Evolutionary conservation across 2,113 vertebrate species (phyloP), one percentile per base, ranked within the genome.

Genomic region (Rousettus leschenaultii): DNA sequence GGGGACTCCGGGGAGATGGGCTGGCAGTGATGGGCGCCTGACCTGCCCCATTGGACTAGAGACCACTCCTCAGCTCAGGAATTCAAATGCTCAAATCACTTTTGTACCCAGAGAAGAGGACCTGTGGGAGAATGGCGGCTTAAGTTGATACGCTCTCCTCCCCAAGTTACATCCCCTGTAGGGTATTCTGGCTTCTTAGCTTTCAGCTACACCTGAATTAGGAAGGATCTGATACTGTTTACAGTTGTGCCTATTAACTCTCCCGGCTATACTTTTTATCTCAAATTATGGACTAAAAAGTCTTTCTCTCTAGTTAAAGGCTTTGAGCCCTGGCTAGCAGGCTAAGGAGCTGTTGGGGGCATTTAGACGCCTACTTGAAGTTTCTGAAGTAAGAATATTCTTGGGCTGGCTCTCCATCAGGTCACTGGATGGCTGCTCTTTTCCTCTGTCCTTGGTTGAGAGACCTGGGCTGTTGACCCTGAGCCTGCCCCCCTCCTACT

Each of bases 391-490:
- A 15, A 85, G 38, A 75, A 14, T 24, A 30, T 7, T 24, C n/a
- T 73, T 0, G 0, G 24, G 48, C 48, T 45, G 45, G 14, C 15
- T 1, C 30, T 74, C 24, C 30, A 0, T 26, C 3, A 0, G 11
- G 6, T 70, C 35, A 24, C 22, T 45, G 43, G 61, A 35, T 10
- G 57, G 33, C 3, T 4, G 3, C 16, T 18, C 55, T 53, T 51
- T 84, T 33, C 66, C 48, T 80, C 30, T 40, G 53, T 77, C 80
- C 16, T 6, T 7, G 35, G 28, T 22, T 5, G 33, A 24, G 51
- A 83, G 28, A n/a, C 19, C 57, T 70, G 61, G 53, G 79, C n/a
- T 22, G 10, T 14, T 14, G 1, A 38, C 65, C 30, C 10, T 19
- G 73, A 55, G 2, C n/a, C 63, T 4, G 26, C 35, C 4, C 11